phyloP scores from a whole-genome alignment of 2,797 vertebrate species.

The Ctenosaura bakeri region DNA sequence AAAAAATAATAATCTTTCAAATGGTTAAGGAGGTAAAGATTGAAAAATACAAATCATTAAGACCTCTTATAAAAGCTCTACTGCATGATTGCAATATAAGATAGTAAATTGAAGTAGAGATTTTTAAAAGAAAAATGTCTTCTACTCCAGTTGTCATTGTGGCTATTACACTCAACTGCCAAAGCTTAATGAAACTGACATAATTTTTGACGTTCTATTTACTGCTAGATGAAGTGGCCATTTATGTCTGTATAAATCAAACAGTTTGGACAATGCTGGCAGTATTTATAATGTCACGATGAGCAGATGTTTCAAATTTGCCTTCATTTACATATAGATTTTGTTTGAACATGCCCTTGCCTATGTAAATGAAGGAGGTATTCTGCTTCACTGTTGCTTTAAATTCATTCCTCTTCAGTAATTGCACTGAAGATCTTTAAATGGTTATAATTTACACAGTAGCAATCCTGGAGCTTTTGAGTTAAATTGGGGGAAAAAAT shows the following conservation, averaged over 20 bases:
- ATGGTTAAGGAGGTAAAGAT: slow-evolving; percentile 62
- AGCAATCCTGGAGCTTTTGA: slow-evolving; percentile 70
- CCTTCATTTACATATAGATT: slow-evolving; percentile 91
- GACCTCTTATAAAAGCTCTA: slow-evolving; percentile 50
- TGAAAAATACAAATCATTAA: slow-evolving; percentile 59
- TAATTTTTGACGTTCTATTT: slow-evolving; percentile 81
- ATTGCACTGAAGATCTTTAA: slow-evolving; percentile 73
- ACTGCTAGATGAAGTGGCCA: slow-evolving; percentile 81
- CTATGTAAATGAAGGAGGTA: slow-evolving; percentile 87
- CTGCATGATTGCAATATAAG: neutral
- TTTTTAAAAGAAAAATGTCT: slow-evolving; percentile 11
- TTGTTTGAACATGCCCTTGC: slow-evolving; percentile 85
- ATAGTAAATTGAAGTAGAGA: slow-evolving; percentile 47
- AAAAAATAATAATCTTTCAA: slow-evolving; percentile 62
- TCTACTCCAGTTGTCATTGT: slow-evolving; percentile 20
- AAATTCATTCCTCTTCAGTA: slow-evolving; percentile 77
- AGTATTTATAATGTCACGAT: slow-evolving; percentile 84
- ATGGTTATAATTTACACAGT: slow-evolving; percentile 68
- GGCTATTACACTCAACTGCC: slow-evolving; percentile 59
- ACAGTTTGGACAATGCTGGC: slow-evolving; percentile 81
- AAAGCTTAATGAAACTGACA: slow-evolving; percentile 71
- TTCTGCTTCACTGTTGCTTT: slow-evolving; percentile 79
- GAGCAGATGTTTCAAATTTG: slow-evolving; percentile 93
- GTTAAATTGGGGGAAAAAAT: slow-evolving; percentile 55
- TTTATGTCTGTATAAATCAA: slow-evolving; percentile 87